Evolutionary conservation across 1,140 invertebrate species (phyloP).

Genomic region (Halesus radiatus): DNA sequence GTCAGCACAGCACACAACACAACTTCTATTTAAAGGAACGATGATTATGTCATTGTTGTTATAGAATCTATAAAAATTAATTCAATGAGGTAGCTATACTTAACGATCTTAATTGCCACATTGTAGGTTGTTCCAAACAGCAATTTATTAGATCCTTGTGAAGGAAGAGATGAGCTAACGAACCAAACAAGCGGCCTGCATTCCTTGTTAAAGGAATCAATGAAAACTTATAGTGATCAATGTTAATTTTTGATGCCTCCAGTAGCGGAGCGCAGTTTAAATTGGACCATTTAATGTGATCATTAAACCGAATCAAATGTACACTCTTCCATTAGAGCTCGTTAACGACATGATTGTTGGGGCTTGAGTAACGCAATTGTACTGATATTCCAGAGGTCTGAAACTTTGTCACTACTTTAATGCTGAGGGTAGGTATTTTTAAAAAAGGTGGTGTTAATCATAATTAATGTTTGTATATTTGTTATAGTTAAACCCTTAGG

Average conservation of each 20-base stretch:
- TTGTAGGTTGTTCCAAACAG: background rate
- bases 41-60: too few relatives aligned
- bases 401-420: background rate
- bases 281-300: conserved; percentile 54
- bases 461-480: too few relatives aligned
- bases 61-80: too few relatives aligned
- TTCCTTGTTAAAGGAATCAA: conserved; percentile 43
- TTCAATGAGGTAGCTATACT: background rate
- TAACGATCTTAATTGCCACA: background rate
- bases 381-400: background rate
- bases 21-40: too few relatives aligned
- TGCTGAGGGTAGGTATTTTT: too few relatives aligned
- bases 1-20: too few relatives aligned
- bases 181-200: conserved; percentile 4
- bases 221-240: conserved; percentile 16
- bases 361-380: conserved; percentile 10
- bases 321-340: conserved; percentile 50
- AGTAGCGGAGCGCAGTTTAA: conserved; percentile 50
- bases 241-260: conserved; percentile 33
- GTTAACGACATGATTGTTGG: conserved; percentile 52
- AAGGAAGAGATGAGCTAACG: conserved; percentile 7
- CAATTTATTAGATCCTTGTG: conserved; percentile 1
- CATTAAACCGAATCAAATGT: conserved; percentile 56
- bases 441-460: too few relatives aligned
- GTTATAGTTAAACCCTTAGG: too few relatives aligned